These are phyloP conservation scores for Fulmarus glacialis DNA, from an alignment of 2,113 vertebrate species.

Conservation along the genomic window DNA sequence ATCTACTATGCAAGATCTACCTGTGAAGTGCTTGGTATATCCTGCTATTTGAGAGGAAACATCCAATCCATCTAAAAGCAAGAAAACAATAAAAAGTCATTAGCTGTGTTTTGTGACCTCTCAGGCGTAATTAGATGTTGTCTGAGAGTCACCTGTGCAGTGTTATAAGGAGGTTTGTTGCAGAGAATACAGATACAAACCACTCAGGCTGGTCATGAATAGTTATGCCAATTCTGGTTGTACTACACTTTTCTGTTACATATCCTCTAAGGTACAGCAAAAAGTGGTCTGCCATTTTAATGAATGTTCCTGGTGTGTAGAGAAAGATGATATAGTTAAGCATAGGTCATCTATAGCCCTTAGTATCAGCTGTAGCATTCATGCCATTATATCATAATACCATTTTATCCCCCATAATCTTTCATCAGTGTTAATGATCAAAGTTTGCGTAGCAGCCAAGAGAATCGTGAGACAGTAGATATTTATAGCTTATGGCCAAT, in stretches of 20 bases:
- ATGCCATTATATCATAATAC: slow-evolving; percentile 49
- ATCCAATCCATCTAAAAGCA: background rate
- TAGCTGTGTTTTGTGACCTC: slow-evolving; percentile 19
- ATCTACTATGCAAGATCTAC: background rate
- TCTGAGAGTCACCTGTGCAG: background rate
- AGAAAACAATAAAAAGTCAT: background rate
- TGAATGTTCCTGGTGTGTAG: background rate
- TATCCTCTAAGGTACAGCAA: background rate
- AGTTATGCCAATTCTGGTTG: background rate
- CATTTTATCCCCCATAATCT: slow-evolving; percentile 70
- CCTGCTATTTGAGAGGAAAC: background rate
- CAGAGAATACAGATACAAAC: background rate
- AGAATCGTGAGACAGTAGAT: slow-evolving; percentile 61
- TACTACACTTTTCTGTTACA: background rate
- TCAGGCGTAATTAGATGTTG: background rate
- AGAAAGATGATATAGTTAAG: slow-evolving; percentile 4
- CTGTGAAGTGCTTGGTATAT: background rate
- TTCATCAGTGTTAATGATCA: slow-evolving; percentile 77
- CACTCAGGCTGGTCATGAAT: background rate
- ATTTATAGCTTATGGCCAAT: slow-evolving; percentile 76
- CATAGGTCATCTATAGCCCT: slow-evolving; percentile 52
- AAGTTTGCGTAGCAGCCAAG: slow-evolving; percentile 69
- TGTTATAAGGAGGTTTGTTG: background rate
- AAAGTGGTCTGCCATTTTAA: slow-evolving; percentile 41
- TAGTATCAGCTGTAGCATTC: slow-evolving; percentile 44